Evolutionary conservation across 2,797 vertebrate species (phyloP), one percentile per base, ranked within the genome.

Genomic region (Astyanax mexicanus): DNA sequence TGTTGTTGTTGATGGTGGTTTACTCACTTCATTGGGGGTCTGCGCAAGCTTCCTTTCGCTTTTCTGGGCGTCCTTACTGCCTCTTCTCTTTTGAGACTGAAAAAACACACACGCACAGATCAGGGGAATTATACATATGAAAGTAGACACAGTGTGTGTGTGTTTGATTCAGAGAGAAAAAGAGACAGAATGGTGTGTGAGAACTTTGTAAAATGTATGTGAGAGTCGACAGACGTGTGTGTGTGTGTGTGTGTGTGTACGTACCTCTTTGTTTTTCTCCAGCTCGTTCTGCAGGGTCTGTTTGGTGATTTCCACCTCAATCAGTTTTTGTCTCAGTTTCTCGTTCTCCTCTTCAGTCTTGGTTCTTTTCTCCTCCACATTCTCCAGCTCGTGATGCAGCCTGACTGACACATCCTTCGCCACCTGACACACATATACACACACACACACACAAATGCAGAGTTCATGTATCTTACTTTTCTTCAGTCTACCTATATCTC

Each of bases 281-380:
- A 97, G 84, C 80, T 99, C 97, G 66, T 96, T 98, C 88, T 98
- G 97, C 79, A 98, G 90, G 32, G 96, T 96, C 84, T 98, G 97
- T 83, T 98, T 98, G 75, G 95, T 92, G 88, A 97, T 96, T 78
- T 99, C 97, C 81, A 97, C 95, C 86, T 97, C 95, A 69, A 99
- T 97, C 42, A 98, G 94, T 72, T 97, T 96, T 87, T 98, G 95
- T 70, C 97, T 94, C 83, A 99, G 87, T 69, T 96, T 96, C 81
- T 98, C 97, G 54, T 99, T 99, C 90, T 99, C 97, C 32, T 98
- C 97, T 82, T 99, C 97, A 1, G 96, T 98, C 87, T 95, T 96
- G 0, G 95, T 95, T 40, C 97, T 93, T 74, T 98, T 99, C 89
- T 99, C 97, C 89, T 98, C 97, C 81, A 99, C 96, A 17, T 49